These are phyloP conservation scores for Artemisiospiza belli DNA, from an alignment of 2,113 vertebrate species.

Conservation along the genomic window DNA sequence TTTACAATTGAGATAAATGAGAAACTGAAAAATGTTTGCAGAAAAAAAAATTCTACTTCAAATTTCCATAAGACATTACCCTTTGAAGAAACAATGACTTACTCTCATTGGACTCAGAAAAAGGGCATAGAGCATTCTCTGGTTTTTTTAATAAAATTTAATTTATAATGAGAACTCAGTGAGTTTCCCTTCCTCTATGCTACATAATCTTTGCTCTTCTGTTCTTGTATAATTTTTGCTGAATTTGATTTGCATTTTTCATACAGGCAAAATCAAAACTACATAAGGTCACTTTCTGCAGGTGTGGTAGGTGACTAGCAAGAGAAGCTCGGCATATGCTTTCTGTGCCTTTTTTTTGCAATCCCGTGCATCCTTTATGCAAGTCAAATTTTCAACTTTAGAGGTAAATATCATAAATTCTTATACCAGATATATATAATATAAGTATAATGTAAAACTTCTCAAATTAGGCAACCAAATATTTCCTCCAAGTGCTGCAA, in stretches of 20 bases:
- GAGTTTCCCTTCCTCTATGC: neutral
- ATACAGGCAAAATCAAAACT: neutral
- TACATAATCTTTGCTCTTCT: neutral
- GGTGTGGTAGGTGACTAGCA: neutral
- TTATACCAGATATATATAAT: neutral
- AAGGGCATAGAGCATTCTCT: neutral
- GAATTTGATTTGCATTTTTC: neutral
- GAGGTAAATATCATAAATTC: neutral
- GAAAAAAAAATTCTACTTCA: neutral
- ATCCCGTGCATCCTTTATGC: neutral
- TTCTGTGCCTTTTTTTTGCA: neutral
- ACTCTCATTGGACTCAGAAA: neutral
- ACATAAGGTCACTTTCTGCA: slow-evolving; percentile 24
- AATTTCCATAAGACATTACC: neutral
- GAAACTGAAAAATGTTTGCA: neutral
- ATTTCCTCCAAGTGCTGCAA: neutral
- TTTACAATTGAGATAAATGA: neutral
- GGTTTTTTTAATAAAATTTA: neutral
- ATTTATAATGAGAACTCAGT: neutral
- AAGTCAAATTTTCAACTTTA: neutral
- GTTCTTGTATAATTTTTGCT: neutral
- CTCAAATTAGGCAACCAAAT: neutral
- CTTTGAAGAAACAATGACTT: neutral
- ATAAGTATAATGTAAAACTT: neutral
- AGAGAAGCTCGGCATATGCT: neutral